Evolutionary conservation across 2,888 invertebrate genomes (phyloP).

Genomic region (Nomada ferruginata): DNA sequence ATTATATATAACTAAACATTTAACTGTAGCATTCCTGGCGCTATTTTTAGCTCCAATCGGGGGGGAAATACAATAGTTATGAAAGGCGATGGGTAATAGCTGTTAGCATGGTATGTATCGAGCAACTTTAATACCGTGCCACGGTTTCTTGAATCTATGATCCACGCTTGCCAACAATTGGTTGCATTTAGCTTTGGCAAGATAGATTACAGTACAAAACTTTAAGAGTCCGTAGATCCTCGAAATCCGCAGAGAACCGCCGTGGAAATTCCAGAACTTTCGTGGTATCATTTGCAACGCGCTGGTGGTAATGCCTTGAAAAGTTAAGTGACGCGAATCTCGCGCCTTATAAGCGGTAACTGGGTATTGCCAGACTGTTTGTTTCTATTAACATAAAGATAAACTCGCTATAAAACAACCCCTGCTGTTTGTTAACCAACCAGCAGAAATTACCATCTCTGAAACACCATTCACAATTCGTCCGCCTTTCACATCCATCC

Average conservation of each 20-base stretch:
- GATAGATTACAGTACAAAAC: constrained; percentile 36
- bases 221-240: constrained; percentile 36
- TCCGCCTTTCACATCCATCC: not conserved
- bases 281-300: constrained; percentile 20
- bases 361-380: not conserved
- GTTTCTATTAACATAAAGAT: constrained; percentile 3
- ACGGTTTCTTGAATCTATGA: constrained; percentile 6
- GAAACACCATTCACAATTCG: not conserved
- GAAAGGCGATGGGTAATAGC: not conserved
- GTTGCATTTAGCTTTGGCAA: constrained; percentile 11
- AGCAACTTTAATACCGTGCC: not conserved
- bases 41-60: not conserved
- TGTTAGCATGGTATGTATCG: not conserved
- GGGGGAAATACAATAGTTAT: too few species aligned
- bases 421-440: not conserved
- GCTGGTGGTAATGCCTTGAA: constrained; percentile 32
- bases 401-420: not conserved
- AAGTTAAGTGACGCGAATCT: constrained; percentile 27
- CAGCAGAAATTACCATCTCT: not conserved
- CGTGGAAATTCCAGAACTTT: constrained; percentile 15
- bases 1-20: too few species aligned
- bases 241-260: constrained; percentile 10
- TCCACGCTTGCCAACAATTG: not conserved
- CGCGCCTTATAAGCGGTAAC: not conserved
- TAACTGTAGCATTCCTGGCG: not conserved